Base-by-base conservation (phyloP, 2,797 vertebrate species). In the Setipinna tenuifilis region DNA sequence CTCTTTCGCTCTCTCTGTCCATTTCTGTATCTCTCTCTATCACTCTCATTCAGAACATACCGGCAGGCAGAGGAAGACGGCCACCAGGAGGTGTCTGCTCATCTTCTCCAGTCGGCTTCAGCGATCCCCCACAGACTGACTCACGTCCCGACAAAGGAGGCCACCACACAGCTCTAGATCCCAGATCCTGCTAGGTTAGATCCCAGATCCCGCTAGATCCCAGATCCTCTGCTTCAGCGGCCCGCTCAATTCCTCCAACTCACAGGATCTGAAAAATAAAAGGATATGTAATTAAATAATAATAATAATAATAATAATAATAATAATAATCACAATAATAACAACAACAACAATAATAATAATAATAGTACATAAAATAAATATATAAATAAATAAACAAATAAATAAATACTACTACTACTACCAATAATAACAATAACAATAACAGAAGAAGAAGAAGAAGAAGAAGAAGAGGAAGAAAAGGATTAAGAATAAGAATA, bases 21-120 rank as follows among this genome's bases (percentile, higher is more conserved):
- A 41, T 41, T 41, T 41, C 35, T 41, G 2, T 41, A 2, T 41
- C 57, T 59, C 57, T 59, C 6, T 59, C 58, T 28, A 9, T n/a
- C 65, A 17, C 5, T 35, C 16, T 35, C 65, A 5, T 35, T 21
- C 71, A 78, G 71, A 19, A 35, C 71, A 41, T 78, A 78, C 71
- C 71, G 71, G 71, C 71, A 78, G 71, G 35, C 71, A 78, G 31
- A 78, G 71, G 71, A 78, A 35, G 16, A 78, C 71, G 35, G 35
- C 71, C 71, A 78, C 71, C 71, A 78, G 71, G 71, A 78, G 71
- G 71, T 78, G 71, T 78, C 71, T 78, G 71, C 71, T 78, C 71
- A 78, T 78, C 71, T 78, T 78, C 71, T 78, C 35, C 71, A 17
- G 25, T 83, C 25, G 54, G 82, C 19, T 83, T 83, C 54, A 35